Evolutionary conservation across 2,888 invertebrate genomes (phyloP).

Genomic region (Hirtodrosophila histrioides): DNA sequence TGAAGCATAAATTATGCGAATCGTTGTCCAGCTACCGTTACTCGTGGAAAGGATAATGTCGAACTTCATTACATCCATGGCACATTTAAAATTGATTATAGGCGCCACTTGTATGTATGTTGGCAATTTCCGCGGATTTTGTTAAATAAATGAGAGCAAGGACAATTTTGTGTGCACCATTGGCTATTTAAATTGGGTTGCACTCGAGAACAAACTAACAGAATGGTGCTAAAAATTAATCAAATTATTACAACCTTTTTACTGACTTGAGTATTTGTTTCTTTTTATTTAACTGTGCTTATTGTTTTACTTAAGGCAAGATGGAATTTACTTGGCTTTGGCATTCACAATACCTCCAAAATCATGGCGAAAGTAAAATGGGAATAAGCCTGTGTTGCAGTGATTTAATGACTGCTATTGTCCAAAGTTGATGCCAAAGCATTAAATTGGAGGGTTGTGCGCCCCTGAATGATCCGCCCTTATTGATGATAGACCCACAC

Average conservation of each 20-base stretch:
- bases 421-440: constrained; percentile 34
- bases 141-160: not conserved
- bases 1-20: constrained; percentile 23
- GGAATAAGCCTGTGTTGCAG: constrained; percentile 31
- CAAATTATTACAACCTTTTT: too few relatives aligned
- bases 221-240: not conserved
- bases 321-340: not conserved
- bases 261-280: too few relatives aligned
- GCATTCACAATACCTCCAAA: not conserved
- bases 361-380: not conserved
- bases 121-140: not conserved
- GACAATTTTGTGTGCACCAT: not conserved
- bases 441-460: constrained; percentile 20
- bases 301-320: too few relatives aligned
- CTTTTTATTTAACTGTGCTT: too few relatives aligned
- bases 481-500: constrained; percentile 36
- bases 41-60: constrained; percentile 17
- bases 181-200: not conserved
- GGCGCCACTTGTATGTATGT: not conserved
- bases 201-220: too few relatives aligned
- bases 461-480: constrained; percentile 14
- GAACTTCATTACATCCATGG: constrained; percentile 14
- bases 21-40: constrained; percentile 17
- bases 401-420: constrained; percentile 66
- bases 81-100: constrained; percentile 6